phyloP scores from a whole-genome alignment of 2,113 vertebrate species.

The Mobula hypostoma region DNA sequence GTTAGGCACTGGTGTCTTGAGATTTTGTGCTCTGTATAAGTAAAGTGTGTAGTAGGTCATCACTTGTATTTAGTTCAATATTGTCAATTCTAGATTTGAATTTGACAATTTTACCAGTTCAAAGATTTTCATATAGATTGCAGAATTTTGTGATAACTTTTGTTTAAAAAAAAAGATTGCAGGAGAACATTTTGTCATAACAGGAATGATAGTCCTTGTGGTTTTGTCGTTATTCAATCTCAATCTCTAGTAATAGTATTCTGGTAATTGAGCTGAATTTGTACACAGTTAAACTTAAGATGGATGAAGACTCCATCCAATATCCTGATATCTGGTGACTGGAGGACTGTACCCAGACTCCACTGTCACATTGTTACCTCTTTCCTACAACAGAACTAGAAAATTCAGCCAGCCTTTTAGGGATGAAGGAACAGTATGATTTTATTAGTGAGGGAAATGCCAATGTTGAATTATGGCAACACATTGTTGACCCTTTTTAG shows the following conservation, averaged over 20 bases:
- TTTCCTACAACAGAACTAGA: too few relatives aligned
- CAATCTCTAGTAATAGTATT: not conserved
- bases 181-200: not conserved
- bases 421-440: too few relatives aligned
- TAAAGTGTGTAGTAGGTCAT: not conserved
- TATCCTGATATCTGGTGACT: not conserved
- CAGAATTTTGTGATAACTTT: not conserved
- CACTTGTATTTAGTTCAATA: too few relatives aligned
- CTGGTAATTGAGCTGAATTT: not conserved
- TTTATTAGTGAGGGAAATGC: too few relatives aligned
- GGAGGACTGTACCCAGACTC: too few relatives aligned
- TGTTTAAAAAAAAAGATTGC: not conserved
- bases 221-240: not conserved
- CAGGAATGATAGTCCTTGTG: not conserved
- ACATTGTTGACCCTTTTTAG: too few relatives aligned
- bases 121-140: not conserved
- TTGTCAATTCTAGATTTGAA: not conserved
- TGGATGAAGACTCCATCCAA: not conserved
- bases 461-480: too few relatives aligned
- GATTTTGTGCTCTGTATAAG: not conserved
- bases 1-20: not conserved
- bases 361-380: too few relatives aligned
- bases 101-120: not conserved
- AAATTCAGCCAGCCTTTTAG: too few relatives aligned
- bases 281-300: not conserved